Percentiles rank a stretch among this genome's conserved stretches.
phyloP scores from a whole-genome alignment of 2,797 vertebrate species.

The Hemitrygon akajei region DNA sequence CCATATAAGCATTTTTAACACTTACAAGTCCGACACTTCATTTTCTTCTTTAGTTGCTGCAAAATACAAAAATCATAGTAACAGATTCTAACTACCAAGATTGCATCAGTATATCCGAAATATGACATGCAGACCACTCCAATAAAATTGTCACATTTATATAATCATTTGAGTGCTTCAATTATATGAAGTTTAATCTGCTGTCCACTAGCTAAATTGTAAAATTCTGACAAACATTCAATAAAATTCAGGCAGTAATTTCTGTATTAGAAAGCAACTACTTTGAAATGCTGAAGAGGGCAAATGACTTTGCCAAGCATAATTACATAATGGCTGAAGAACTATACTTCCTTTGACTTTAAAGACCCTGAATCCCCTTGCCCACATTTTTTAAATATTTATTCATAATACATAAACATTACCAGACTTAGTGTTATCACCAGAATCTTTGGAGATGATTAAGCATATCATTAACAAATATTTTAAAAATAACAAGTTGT shows the following conservation, averaged over 20 bases:
- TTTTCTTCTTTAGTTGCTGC: not conserved
- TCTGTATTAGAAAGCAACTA: not conserved
- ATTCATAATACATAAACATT: too few relatives aligned
- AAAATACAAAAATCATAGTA: not conserved
- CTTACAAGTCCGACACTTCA: slow-evolving; percentile 1
- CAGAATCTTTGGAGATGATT: too few relatives aligned
- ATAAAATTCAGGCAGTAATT: not conserved
- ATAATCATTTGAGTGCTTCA: not conserved
- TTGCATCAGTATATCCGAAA: not conserved
- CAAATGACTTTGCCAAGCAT: too few relatives aligned
- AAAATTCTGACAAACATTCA: not conserved
- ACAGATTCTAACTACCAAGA: not conserved
- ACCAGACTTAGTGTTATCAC: too few relatives aligned
- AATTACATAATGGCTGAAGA: too few relatives aligned
- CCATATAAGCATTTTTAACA: not conserved
- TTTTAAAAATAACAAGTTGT: too few relatives aligned
- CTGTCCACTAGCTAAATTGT: not conserved
- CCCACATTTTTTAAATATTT: too few relatives aligned
- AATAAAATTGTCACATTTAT: not conserved
- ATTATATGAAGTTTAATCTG: not conserved
- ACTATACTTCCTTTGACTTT: too few relatives aligned
- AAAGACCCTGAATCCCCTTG: too few relatives aligned
- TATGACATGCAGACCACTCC: not conserved
- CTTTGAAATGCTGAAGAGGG: not conserved
- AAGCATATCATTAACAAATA: too few relatives aligned